Evolutionary conservation across 2,113 vertebrate genomes (phyloP).

Genomic region (Sander lucioperca): DNA sequence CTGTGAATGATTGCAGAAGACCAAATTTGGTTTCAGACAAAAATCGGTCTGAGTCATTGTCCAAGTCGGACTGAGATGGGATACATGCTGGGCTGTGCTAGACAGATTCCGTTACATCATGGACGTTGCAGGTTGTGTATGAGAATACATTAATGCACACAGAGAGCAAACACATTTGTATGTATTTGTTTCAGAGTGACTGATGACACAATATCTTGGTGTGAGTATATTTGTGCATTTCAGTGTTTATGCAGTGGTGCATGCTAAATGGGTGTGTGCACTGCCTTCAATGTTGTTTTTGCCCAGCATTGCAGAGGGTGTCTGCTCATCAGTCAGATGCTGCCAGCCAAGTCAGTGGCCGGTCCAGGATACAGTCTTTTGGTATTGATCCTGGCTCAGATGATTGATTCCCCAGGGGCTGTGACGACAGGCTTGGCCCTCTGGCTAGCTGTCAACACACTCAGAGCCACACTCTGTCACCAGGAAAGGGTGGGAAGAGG

Average conservation of each 20-base stretch:
- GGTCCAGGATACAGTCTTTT: slow-evolving; percentile 49
- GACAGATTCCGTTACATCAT: neutral
- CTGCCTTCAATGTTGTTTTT: slow-evolving; percentile 49
- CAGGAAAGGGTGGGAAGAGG: slow-evolving; percentile 17
- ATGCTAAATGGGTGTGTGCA: slow-evolving; percentile 40
- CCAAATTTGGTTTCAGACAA: slow-evolving; percentile 35
- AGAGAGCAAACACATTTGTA: slow-evolving; percentile 30
- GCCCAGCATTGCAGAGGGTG: slow-evolving; percentile 20
- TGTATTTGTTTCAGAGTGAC: slow-evolving; percentile 34
- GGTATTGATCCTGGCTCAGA: slow-evolving; percentile 71
- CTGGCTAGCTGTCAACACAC: slow-evolving; percentile 59
- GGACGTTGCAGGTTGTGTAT: neutral
- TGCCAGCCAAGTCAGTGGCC: slow-evolving; percentile 51
- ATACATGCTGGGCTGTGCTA: neutral
- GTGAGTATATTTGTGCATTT: slow-evolving; percentile 34
- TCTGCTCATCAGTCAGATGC: slow-evolving; percentile 56
- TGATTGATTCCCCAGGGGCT: slow-evolving; percentile 71
- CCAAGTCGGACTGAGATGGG: slow-evolving; percentile 8
- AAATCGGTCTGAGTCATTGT: slow-evolving; percentile 17
- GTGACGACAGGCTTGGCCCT: slow-evolving; percentile 29
- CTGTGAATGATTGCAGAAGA: slow-evolving; percentile 8
- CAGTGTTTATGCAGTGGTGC: slow-evolving; percentile 28
- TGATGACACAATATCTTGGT: slow-evolving; percentile 12
- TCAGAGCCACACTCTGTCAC: slow-evolving; percentile 61
- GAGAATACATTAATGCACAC: slow-evolving; percentile 31